Percentiles rank a stretch among this genome's conserved stretches.
Evolutionary conservation across 1,140 invertebrate genomes (phyloP).

Genomic region (Drosophila pectinifera): DNA sequence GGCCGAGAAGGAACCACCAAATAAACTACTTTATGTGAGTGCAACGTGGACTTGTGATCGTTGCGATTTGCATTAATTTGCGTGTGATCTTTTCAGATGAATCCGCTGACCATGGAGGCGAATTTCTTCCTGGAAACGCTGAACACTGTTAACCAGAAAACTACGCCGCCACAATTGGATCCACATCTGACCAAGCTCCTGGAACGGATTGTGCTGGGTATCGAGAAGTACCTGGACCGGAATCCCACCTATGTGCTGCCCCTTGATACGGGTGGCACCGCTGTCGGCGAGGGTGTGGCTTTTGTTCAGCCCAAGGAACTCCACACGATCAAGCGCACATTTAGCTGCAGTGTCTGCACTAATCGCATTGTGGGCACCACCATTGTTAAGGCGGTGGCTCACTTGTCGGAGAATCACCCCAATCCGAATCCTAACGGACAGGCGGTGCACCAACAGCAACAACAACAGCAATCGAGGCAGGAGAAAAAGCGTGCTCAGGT

Average conservation of each 20-base stretch:
- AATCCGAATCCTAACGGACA: constrained; percentile 49
- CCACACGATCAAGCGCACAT: constrained; percentile 60
- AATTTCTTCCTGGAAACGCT: constrained; percentile 66
- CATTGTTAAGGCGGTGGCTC: constrained; percentile 60
- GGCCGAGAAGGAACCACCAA: constrained; percentile 40
- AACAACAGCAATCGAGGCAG: constrained; percentile 12
- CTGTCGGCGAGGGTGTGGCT: constrained; percentile 16
- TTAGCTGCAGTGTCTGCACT: constrained; percentile 58
- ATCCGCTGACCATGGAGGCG: constrained; percentile 75
- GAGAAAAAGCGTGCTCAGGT: constrained; percentile 47
- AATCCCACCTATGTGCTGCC: constrained; percentile 55
- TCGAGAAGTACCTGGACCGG: constrained; percentile 67
- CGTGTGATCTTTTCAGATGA: constrained; percentile 42
- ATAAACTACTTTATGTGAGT: constrained; percentile 61
- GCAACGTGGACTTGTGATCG: too few relatives aligned
- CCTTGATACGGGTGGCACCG: constrained; percentile 10
- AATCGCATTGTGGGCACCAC: constrained; percentile 63
- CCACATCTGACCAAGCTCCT: constrained; percentile 53
- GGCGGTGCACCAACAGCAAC: constrained; percentile 22
- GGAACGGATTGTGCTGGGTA: constrained; percentile 63
- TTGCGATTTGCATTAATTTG: not conserved
- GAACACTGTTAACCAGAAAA: constrained; percentile 30
- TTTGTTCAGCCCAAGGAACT: constrained; percentile 61
- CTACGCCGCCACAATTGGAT: constrained; percentile 51
- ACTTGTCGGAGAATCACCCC: constrained; percentile 64